These are phyloP conservation scores for Hymenochirus boettgeri DNA, from an alignment of 2,113 vertebrate species.

Conservation along the genomic window DNA sequence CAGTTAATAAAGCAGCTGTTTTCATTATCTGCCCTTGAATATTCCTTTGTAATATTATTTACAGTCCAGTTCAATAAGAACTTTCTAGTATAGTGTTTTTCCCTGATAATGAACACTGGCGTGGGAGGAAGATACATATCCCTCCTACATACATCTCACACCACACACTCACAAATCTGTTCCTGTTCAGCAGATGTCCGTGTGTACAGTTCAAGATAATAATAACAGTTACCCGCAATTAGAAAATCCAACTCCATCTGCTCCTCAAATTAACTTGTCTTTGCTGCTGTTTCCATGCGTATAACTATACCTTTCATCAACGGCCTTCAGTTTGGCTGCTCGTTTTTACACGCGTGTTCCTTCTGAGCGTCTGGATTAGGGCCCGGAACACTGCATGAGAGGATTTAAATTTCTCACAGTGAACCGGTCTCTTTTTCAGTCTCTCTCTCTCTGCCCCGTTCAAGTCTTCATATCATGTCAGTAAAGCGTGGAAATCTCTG, in stretches of 20 bases:
- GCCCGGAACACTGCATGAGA: slow-evolving; percentile 99
- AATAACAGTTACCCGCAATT: not conserved
- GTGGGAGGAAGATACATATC: not conserved
- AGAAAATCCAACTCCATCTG: no score
- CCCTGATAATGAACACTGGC: not conserved
- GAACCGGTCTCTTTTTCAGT: slow-evolving; percentile 99
- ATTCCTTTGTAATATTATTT: no score
- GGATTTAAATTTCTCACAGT: slow-evolving; percentile 98
- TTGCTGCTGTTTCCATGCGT: not conserved
- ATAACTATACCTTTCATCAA: not conserved
- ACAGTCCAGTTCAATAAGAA: no score
- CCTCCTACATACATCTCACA: slow-evolving; percentile 43
- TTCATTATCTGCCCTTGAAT: no score
- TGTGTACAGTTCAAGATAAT: not conserved
- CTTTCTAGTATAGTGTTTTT: no score
- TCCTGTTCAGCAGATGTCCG: not conserved
- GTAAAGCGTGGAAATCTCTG: no score
- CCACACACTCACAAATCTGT: no score
- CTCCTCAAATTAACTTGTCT: not conserved
- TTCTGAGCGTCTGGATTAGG: slow-evolving; percentile 87
- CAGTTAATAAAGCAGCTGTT: no score
- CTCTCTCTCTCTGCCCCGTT: no score
- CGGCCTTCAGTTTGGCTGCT: no score
- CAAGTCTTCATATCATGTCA: no score
- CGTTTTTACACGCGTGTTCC: no score